Evolutionary conservation across 2,113 vertebrate species (phyloP), one percentile per base, ranked within the genome.

Genomic region (Gasterosteus nipponicus): DNA sequence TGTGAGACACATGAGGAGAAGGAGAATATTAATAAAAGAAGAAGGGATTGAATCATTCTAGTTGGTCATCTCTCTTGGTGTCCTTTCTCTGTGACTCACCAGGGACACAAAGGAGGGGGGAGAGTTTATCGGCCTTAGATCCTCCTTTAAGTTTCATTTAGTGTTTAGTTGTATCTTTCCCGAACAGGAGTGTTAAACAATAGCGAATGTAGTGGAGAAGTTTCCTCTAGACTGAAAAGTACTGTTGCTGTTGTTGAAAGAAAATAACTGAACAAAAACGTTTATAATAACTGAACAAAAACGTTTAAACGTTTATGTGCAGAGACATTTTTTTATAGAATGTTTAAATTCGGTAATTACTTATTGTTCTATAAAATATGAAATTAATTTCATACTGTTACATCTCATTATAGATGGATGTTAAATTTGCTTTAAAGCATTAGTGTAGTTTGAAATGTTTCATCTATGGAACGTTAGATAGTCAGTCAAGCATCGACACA

Each of bases 141-240:
- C 79, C 74, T 69, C 81, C 71, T 88, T 91, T 86, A 84, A 82
- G 77, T 89, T 89, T 89, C 82, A 88, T 67, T 33, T 41, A 7
- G 71, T 35, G 62, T 79, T 81, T 73, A 68, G 75, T 87, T 83
- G 89, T 77, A 81, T 78, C 66, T 79, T 56, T 73, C n/a, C 62
- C 16, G 46, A 54, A 7, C 46, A 7, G 14, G 10, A 65, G 18
- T 31, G 35, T 70, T 54, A 47, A 68, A 61, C n/a, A 12, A 2
- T 19, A 33, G 29, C 68, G 19, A 71, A 70, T 16, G 69, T 83
- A 12, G 29, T 80, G 35, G 6, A 38, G 35, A 6, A 38, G 5
- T 38, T 38, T 38, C 35, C 35, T 70, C 49, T 73, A 39, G 14
- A 42, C 41, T 49, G 16, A 49, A 19, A 26, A 54, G 47, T 15